Evolutionary conservation across 2,888 invertebrate species (phyloP), one percentile per base, ranked within the genome.

Genomic region (Drosophila mettleri): DNA sequence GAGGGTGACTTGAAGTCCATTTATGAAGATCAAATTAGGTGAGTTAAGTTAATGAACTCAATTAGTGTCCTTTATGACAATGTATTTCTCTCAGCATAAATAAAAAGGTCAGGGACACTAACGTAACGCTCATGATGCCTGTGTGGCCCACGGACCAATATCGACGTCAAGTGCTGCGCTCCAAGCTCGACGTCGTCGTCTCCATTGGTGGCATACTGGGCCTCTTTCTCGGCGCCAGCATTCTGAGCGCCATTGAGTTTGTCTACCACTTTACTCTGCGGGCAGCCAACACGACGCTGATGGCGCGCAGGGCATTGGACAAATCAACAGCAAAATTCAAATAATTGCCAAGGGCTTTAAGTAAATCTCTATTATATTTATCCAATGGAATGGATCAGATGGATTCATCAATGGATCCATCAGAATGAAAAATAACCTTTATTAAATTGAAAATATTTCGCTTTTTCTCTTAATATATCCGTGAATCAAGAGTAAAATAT

Each of bases 1-100:
- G 96, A 96, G 90, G 93, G 94, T 2, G 95, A 96, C 76, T 93
- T 95, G 54, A 93, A 93, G 18, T 90, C 94, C 12, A 75, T 91
- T 18, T 88, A 80, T 34, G 79, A 81, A 16, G 79, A 85, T 10
- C 53, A 68, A 16, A 52, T 61, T 1, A 62, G 64, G 86, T 89
- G 53, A 64, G 7, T 29, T 29, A n/a, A n/a, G n/a, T n/a, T n/a
- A n/a, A n/a, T n/a, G n/a, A n/a, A n/a, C n/a, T n/a, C n/a, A n/a
- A n/a, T n/a, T n/a, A n/a, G n/a, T 0, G 3, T 3, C 7, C 16
- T 3, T 38, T 0, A 52, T 24, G 9, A 3, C 3, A 9, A 9
- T 36, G 1, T 0, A 1, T 27, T 7, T 24, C 18, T 38, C 34
- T 2, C 38, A 82, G 81, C 12, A 53, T 38, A 7, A 49, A 54